Evolutionary conservation across 2,113 vertebrate species (phyloP).

Genomic region (Thamnaconus septentrionalis): DNA sequence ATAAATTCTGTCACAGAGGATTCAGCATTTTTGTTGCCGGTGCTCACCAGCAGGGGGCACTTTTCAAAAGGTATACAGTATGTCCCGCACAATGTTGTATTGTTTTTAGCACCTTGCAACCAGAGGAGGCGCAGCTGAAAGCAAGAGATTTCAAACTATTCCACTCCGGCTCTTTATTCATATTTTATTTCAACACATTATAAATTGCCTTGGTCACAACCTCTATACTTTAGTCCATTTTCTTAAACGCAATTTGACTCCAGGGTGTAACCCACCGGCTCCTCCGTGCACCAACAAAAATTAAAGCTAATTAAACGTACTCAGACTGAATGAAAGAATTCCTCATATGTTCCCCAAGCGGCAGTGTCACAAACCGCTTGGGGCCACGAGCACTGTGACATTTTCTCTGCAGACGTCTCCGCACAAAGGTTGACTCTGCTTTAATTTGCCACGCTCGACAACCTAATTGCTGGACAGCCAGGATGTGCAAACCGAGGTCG

Average conservation of each 20-base stretch:
- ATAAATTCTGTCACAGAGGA: too few species aligned
- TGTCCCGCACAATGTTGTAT: too few species aligned
- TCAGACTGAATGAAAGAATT: constrained; percentile 67
- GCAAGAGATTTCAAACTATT: too few species aligned
- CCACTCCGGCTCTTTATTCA: neutral
- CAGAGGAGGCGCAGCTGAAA: too few species aligned
- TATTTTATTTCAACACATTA: neutral
- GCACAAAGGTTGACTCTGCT: neutral
- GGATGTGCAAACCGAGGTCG: neutral
- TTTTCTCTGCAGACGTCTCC: neutral
- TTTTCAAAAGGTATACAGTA: too few species aligned
- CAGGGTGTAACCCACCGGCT: constrained; percentile 43
- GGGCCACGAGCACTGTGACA: neutral
- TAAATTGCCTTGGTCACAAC: constrained; percentile 51
- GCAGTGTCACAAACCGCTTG: constrained; percentile 12
- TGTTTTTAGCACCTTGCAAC: too few species aligned
- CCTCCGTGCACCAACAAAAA: constrained; percentile 59
- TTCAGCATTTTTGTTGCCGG: too few species aligned
- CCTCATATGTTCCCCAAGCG: neutral
- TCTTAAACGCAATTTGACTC: constrained; percentile 50
- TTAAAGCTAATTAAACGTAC: constrained; percentile 67
- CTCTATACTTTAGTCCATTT: constrained; percentile 55
- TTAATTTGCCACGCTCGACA: neutral
- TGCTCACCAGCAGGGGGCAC: too few species aligned
- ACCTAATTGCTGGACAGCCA: neutral